Evolutionary conservation across 1,140 invertebrate species (phyloP).

Genomic region (Whitmania pigra): DNA sequence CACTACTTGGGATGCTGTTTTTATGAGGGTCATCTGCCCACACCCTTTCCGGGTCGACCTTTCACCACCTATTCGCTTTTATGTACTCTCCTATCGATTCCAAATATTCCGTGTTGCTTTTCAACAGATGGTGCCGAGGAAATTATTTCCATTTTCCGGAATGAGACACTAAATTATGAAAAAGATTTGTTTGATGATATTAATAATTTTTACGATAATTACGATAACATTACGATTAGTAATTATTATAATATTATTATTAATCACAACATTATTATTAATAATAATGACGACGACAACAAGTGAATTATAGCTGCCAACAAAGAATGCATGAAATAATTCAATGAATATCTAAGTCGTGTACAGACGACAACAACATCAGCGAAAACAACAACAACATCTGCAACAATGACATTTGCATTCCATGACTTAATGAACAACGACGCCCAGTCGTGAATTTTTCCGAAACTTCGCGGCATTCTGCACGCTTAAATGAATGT

Average conservation of each 20-base stretch:
- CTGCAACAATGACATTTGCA: too few relatives aligned
- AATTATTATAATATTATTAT: background rate
- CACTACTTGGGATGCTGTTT: background rate
- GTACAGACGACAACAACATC: background rate
- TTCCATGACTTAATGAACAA: too few relatives aligned
- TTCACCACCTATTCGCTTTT: background rate
- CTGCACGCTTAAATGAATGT: too few relatives aligned
- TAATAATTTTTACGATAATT: too few relatives aligned
- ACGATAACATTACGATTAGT: too few relatives aligned
- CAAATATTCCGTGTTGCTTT: background rate
- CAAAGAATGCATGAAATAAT: too few relatives aligned
- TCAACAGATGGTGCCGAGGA: background rate
- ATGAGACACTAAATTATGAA: background rate
- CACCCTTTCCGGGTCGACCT: background rate
- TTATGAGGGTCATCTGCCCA: background rate
- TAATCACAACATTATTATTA: background rate
- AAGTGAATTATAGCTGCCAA: too few relatives aligned
- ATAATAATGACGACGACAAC: background rate
- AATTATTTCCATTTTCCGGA: background rate
- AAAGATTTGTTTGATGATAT: background rate
- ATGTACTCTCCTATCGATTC: background rate
- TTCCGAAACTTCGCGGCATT: too few relatives aligned
- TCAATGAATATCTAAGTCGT: too few relatives aligned
- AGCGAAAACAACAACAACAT: background rate
- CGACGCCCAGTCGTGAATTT: too few relatives aligned